Evolutionary conservation across 64 coral and sea anemone species (phyloP), one percentile per base, ranked within the genome.

Genomic region (Trachythela sp.): DNA sequence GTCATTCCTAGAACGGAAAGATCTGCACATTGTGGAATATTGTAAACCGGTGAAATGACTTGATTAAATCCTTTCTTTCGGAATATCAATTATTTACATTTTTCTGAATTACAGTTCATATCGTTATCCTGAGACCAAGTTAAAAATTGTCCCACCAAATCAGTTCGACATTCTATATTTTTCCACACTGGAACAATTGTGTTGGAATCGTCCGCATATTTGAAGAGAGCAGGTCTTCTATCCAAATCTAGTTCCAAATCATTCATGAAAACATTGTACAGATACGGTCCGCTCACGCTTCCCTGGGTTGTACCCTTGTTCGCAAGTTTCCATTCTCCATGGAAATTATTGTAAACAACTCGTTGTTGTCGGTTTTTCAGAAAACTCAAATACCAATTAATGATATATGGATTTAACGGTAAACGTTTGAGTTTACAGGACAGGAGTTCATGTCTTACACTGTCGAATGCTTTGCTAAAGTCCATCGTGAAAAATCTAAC

Each of bases 71-170:
- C 56, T 9, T 87, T 87, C 13, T 87, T 87, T 58, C 85, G 51
- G 5, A 58, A 59, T 87, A 87, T 87, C 32, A 87, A 30, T 87
- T 87, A 48, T 87, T 87, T 87, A 38, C 85, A 87, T 59, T 87
- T 87, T 87, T 87, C 85, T 34, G 33, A 6, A 34, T 87, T 87
- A 38, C 85, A 87, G 85, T 54, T 87, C 85, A 58, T 87, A 30
- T 87, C n/a, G 33, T 87, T 87, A 26, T 87, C 37, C 0, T 59
- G n/a, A 87, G 0, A 87, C 85, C 49, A 87, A 26, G 30, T 42
- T 29, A 87, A 38, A 59, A 87, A 87, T 4, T 87, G 8, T 59
- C 51, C 85, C n/a, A 87, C 85, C 85, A 87, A 87, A 38, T 87
- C 85, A 20, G 30, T 87, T 26, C 85, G 30, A 86, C 71, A 77